Evolutionary conservation across 2,797 vertebrate genomes (phyloP).

Genomic region (Etheostoma nigrum): DNA sequence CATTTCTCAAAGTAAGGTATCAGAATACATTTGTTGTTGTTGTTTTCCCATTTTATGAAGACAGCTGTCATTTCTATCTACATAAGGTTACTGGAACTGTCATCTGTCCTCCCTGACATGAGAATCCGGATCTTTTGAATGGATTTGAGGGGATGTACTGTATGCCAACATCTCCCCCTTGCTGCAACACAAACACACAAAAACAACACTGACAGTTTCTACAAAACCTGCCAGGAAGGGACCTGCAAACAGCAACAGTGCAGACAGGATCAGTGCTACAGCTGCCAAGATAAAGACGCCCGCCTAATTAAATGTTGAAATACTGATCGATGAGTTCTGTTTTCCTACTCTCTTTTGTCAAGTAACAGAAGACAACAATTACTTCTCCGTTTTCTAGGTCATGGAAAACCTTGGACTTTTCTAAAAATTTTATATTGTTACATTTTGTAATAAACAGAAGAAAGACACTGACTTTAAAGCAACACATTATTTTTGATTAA

Average conservation of each 20-base stretch:
- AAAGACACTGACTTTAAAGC: not conserved
- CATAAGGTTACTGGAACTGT: too few relatives aligned
- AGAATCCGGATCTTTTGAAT: conserved; percentile 28
- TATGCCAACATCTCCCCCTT: conserved; percentile 46
- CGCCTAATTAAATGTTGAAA: conserved; percentile 27
- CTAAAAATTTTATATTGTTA: not conserved
- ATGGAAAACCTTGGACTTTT: conserved; percentile 6
- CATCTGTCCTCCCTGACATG: not conserved
- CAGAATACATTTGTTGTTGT: not conserved
- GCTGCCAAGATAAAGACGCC: conserved; percentile 30
- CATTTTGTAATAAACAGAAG: not conserved
- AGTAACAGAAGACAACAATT: conserved; percentile 1
- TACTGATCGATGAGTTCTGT: conserved; percentile 12
- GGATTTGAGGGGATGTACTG: conserved; percentile 31
- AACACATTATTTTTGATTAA: not conserved
- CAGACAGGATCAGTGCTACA: conserved; percentile 23
- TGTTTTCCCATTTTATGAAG: not conserved
- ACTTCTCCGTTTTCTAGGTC: not conserved
- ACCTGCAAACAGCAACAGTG: conserved; percentile 28
- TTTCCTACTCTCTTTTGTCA: not conserved
- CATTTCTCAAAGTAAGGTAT: too few relatives aligned
- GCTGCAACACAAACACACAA: conserved; percentile 40
- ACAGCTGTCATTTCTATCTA: not conserved
- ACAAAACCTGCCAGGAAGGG: conserved; percentile 31
- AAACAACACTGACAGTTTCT: conserved; percentile 30